Evolutionary conservation across 2,888 invertebrate genomes (phyloP).

Genomic region (Cosmia trapezina): DNA sequence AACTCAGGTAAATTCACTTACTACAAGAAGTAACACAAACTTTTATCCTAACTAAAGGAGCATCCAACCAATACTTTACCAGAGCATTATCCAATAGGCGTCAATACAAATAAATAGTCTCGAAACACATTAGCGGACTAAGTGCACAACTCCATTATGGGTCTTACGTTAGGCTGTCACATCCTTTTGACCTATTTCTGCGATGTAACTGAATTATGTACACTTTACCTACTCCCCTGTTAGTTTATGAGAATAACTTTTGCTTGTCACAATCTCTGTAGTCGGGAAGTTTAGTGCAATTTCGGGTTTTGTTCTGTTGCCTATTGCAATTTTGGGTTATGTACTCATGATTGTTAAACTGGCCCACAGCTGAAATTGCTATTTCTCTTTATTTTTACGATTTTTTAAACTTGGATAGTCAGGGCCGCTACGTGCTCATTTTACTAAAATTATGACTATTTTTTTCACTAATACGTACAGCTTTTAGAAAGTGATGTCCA

Average conservation of each 20-base stretch:
- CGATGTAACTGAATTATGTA: constrained; percentile 65
- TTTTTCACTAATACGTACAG: neutral
- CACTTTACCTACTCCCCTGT: constrained; percentile 48
- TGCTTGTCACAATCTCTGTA: constrained; percentile 36
- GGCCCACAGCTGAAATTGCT: neutral
- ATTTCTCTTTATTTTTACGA: neutral
- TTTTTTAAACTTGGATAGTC: neutral
- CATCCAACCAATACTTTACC: constrained; percentile 25
- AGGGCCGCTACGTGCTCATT: neutral
- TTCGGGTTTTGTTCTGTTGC: constrained; percentile 19
- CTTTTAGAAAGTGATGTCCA: no score
- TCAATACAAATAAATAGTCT: constrained; percentile 66
- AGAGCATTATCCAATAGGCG: constrained; percentile 52
- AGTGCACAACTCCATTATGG: constrained; percentile 65
- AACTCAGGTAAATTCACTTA: constrained; percentile 34
- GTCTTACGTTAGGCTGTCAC: constrained; percentile 53
- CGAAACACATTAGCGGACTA: constrained; percentile 56
- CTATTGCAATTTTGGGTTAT: neutral
- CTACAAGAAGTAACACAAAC: constrained; percentile 10
- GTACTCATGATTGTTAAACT: neutral
- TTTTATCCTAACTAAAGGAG: constrained; percentile 33
- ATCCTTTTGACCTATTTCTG: constrained; percentile 65
- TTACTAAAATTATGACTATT: no score
- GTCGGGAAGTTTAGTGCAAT: constrained; percentile 19
- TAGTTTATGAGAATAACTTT: constrained; percentile 62